A percentile compares a stretch with the other conserved stretches of the same genome.
These are phyloP conservation scores for Panagrolaimus sp. DNA, from an alignment of 1,140 invertebrate species.

Conservation along the genomic window DNA sequence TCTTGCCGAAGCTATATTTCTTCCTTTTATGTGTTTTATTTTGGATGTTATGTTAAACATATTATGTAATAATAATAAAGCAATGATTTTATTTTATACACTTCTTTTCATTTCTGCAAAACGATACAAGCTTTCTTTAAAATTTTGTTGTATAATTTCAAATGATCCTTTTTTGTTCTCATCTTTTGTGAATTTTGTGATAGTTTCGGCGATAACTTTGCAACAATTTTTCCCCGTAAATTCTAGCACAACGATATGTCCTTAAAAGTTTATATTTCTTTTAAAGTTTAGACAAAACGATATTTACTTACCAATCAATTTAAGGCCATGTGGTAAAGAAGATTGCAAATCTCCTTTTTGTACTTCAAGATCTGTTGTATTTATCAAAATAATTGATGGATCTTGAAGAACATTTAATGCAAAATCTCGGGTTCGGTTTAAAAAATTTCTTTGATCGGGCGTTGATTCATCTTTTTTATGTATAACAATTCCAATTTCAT, in stretches of 20 bases:
- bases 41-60: not conserved
- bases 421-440: not conserved
- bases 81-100: constrained; percentile 16
- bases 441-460: not conserved
- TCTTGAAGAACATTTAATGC: not conserved
- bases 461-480: not conserved
- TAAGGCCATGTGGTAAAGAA: not conserved
- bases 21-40: too few relatives aligned
- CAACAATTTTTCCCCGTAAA: constrained; percentile 2
- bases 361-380: not conserved
- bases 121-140: constrained; percentile 35
- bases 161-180: not conserved
- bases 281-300: not conserved
- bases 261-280: not conserved
- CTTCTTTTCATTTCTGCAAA: constrained; percentile 31
- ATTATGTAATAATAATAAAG: not conserved
- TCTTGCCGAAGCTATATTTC: too few relatives aligned
- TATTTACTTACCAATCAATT: constrained; percentile 1
- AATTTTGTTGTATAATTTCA: constrained; percentile 5
- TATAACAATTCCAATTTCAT: constrained; percentile 13
- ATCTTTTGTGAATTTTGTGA: not conserved
- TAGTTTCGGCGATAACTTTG: not conserved
- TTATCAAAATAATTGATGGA: not conserved
- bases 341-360: constrained; percentile 4
- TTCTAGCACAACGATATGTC: constrained; percentile 5